Base-by-base conservation (phyloP, 2,888 invertebrate species). In the Eueremaeus valkanovi region DNA sequence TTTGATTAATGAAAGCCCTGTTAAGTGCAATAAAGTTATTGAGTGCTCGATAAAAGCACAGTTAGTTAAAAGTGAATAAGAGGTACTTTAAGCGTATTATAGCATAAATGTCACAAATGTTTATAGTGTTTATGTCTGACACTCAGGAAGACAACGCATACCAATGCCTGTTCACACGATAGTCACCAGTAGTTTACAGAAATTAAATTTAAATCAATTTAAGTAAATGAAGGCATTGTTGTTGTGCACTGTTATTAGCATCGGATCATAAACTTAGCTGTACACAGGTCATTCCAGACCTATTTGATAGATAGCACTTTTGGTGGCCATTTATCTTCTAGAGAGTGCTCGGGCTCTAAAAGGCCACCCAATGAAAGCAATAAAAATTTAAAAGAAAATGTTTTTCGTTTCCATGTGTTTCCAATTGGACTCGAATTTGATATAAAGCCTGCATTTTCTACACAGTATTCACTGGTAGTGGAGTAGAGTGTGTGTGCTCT, bases 1-100 rank as follows among this genome's bases (percentile, higher is more conserved):
- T 36, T 66, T 66, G 36, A 66, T 66, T 66, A 66, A 66, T 66
- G 33, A 66, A 66, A 66, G 36, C 33, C 27, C 36, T 33, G 33
- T 66, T 33, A 66, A 66, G 33, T 36, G 36, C 66, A 66, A 66
- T 66, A 18, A 66, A 66, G 66, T 66, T 66, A 66, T 66, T 66
- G 61, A 61, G 31, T 31, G 61, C 61, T 61, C 31, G 61, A 61
- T 61, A 61, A 61, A 61, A 61, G 61, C 61, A 61, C 61, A 61
- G 61, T 61, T 61, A 61, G 61, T 61, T 61, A 27, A 24, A 24
- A 55, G 55, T 61, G 31, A 61, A 61, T 61, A 33, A 33, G 66
- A 66, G 66, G 31, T 36, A n/a, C 66, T 33, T 13, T 66, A n/a
- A 33, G 33, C n/a, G 66, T 66, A 24, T n/a, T n/a, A n/a, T n/a